phyloP scores from a whole-genome alignment of 2,797 vertebrate species.

The Merluccius polli region DNA sequence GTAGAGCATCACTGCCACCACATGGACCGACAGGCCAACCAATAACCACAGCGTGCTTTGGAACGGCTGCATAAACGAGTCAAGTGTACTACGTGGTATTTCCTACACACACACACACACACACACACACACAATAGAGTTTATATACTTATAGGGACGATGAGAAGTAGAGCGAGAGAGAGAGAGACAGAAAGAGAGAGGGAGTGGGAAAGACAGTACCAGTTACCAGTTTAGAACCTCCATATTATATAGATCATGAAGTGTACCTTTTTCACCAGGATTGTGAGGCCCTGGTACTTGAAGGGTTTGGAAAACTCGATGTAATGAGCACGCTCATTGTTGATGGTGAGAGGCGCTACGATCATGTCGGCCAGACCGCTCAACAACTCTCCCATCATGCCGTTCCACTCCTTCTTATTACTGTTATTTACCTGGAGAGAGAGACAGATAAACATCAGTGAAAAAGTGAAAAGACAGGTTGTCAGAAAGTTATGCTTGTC shows the following conservation, averaged over 20 bases:
- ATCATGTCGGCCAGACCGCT: conserved; percentile 95
- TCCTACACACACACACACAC: conserved; percentile 69
- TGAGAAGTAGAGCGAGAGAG: neutral
- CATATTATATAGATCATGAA: neutral
- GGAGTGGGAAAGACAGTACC: neutral
- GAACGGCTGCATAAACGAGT: conserved; percentile 98
- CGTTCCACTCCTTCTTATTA: conserved; percentile 98
- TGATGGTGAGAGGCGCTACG: conserved; percentile 93
- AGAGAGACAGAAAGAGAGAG: neutral
- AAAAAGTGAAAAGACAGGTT: neutral
- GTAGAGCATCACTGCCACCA: conserved; percentile 98
- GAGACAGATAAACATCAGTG: neutral
- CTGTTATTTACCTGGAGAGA: conserved; percentile 90
- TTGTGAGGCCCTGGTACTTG: conserved; percentile 96
- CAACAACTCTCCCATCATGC: conserved; percentile 96
- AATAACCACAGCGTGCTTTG: conserved; percentile 97
- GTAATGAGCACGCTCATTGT: conserved; percentile 95
- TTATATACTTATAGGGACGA: neutral
- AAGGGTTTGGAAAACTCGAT: conserved; percentile 98
- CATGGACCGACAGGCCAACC: conserved; percentile 94
- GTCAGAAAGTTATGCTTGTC: neutral
- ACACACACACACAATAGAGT: conserved; percentile 21
- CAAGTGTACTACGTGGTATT: conserved; percentile 95
- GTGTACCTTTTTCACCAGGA: conserved; percentile 96
- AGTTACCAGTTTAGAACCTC: neutral